Percentiles rank a stretch among this genome's conserved stretches.
phyloP scores from a whole-genome alignment of 2,113 vertebrate species.

The Bettongia penicillata region DNA sequence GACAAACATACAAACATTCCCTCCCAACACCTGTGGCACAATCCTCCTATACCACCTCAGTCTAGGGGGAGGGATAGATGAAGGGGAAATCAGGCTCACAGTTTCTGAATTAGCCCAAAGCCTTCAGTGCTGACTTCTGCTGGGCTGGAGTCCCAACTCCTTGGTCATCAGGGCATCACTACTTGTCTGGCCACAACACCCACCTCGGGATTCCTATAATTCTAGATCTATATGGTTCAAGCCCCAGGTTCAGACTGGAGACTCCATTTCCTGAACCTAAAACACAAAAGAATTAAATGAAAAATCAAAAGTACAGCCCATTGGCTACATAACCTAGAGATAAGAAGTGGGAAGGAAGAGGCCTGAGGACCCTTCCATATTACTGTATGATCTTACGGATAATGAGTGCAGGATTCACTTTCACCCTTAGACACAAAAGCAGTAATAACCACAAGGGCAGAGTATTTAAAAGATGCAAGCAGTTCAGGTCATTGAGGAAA shows the following conservation, averaged over 20 bases:
- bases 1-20: background rate
- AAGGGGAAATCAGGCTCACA: background rate
- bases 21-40: background rate
- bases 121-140: background rate
- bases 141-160: background rate
- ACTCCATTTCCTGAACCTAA: background rate
- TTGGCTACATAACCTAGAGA: background rate
- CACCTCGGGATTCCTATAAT: background rate
- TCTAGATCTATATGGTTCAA: background rate
- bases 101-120: background rate
- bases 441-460: background rate
- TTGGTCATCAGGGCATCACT: background rate
- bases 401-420: background rate
- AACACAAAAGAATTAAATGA: background rate
- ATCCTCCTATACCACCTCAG: background rate
- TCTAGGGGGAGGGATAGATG: background rate
- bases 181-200: background rate
- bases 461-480: background rate
- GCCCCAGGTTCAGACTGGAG: background rate
- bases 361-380: background rate
- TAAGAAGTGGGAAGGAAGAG: background rate
- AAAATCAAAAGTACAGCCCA: background rate
- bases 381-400: background rate
- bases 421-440: background rate
- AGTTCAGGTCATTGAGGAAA: background rate